These are phyloP conservation scores for Phaedon cochleariae DNA, from an alignment of 2,888 invertebrate species.

Conservation along the genomic window DNA sequence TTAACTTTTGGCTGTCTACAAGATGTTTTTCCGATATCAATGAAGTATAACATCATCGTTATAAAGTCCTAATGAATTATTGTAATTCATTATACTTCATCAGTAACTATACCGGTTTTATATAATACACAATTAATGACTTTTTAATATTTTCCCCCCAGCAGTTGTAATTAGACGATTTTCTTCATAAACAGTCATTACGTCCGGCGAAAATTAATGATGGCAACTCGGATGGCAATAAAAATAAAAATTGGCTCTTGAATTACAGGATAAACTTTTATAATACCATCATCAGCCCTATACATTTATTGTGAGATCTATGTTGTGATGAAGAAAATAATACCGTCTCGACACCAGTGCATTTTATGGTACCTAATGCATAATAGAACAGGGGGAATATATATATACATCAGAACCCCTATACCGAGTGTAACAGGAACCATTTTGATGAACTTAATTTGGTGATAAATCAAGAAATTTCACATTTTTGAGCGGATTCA, in stretches of 20 bases:
- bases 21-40: neutral
- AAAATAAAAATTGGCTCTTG: neutral
- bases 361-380: too few relatives aligned
- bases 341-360: neutral
- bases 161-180: neutral
- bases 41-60: neutral
- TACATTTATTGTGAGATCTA: too few relatives aligned
- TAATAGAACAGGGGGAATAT: too few relatives aligned
- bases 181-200: neutral
- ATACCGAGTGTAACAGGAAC: too few relatives aligned
- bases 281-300: neutral
- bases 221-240: neutral
- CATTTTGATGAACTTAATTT: too few relatives aligned
- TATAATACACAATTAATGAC: neutral
- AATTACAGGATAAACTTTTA: neutral
- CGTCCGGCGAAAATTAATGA: neutral
- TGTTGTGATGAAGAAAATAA: neutral
- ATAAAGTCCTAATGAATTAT: neutral
- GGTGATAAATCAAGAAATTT: too few relatives aligned
- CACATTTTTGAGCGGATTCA: too few relatives aligned
- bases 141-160: neutral
- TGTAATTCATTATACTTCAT: too few relatives aligned
- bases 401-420: too few relatives aligned
- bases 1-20: too few relatives aligned
- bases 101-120: neutral